Base-by-base conservation (phyloP, 2,797 vertebrate genomes). In the Pangasius mekongensis region DNA sequence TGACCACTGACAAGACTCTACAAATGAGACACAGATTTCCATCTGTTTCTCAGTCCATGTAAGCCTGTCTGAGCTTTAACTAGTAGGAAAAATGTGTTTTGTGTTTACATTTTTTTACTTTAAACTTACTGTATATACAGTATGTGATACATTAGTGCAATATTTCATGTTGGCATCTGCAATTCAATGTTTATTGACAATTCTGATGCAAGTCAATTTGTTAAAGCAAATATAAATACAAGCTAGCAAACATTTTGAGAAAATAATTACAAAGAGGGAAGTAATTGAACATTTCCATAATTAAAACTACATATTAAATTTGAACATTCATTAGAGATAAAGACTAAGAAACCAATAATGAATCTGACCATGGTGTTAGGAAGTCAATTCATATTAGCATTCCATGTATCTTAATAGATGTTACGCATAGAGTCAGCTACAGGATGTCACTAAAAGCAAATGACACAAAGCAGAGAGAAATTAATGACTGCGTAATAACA, bases 321-420 rank as follows among this genome's bases (percentile, higher is more conserved):
- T 9, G 83, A 86, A 86, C 43, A 74, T 84, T 74, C 24, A 84
- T 86, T 85, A 77, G 39, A 84, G 86, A 36, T 82, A 86, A 90
- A n/a, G 30, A 85, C 73, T 82, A 18, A 39, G 76, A 39, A 67
- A 83, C 54, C 76, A 87, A 74, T 87, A 87, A 89, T 87, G 18
- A 84, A 89, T 69, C 66, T 56, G 67, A 77, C 77, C 76, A 58
- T 30, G 76, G 76, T 30, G 27, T 36, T 88, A 82, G 76, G 33
- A 87, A 87, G 69, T 87, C 87, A 86, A 74, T 85, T 71, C 47
- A 49, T 88, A 58, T 91, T 87, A 83, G 85, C 77, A 74, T 90
- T 84, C 43, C 56, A 85, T 89, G 73, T 86, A 62, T 71, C 86
- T 73, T 67, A 81, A 73, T 88, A 62, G n/a, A 60, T 24, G n/a